Percentiles rank a stretch among this genome's conserved stretches.
phyloP scores from a whole-genome alignment of 2,888 invertebrate species.

The Clepsis dumicolana region DNA sequence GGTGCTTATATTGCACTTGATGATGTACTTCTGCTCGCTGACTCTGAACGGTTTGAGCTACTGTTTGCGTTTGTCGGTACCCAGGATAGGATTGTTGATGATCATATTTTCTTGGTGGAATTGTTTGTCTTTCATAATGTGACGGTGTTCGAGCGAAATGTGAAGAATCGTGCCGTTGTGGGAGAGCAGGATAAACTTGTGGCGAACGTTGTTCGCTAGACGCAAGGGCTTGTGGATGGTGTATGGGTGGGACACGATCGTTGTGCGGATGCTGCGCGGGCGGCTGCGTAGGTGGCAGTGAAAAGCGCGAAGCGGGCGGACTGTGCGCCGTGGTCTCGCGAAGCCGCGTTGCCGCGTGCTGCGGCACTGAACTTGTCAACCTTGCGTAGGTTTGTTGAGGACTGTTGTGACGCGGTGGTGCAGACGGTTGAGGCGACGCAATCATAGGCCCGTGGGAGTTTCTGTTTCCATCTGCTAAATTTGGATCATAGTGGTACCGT shows the following conservation, averaged over 20 bases:
- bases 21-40: conserved; percentile 73
- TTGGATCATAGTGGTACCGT: conserved; percentile 73
- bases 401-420: conserved; percentile 68
- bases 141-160: conserved; percentile 65
- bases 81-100: conserved; percentile 79
- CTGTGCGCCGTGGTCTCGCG: conserved; percentile 70
- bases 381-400: conserved; percentile 74
- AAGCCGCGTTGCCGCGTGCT: conserved; percentile 68
- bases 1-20: conserved; percentile 70
- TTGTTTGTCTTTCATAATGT: conserved; percentile 73
- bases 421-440: conserved; percentile 72
- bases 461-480: conserved; percentile 64
- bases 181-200: conserved; percentile 66
- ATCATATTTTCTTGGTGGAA: conserved; percentile 76
- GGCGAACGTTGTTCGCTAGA: conserved; percentile 64
- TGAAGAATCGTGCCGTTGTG: conserved; percentile 72
- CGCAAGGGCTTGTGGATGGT: conserved; percentile 70
- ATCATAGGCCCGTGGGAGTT: conserved; percentile 64
- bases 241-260: conserved; percentile 81
- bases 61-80: conserved; percentile 67
- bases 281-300: conserved; percentile 65
- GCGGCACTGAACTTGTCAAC: conserved; percentile 72
- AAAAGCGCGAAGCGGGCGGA: conserved; percentile 70
- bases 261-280: conserved; percentile 70
- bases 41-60: conserved; percentile 67